Evolutionary conservation across 2,888 invertebrate species (phyloP).

Genomic region (Petrophora chlorosata): DNA sequence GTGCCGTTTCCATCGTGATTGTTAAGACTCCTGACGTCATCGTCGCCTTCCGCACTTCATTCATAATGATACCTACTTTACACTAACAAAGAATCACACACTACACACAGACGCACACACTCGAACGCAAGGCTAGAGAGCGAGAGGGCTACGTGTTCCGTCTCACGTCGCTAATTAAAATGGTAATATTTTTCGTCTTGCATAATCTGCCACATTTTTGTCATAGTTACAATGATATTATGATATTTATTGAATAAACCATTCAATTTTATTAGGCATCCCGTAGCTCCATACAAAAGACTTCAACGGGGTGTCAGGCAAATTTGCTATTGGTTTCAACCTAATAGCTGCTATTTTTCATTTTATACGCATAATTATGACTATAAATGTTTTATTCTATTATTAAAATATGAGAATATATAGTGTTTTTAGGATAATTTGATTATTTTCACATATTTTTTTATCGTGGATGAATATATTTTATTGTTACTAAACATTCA

Average conservation of each 20-base stretch:
- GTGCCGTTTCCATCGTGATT: slow-evolving; percentile 35
- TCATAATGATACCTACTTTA: slow-evolving; percentile 39
- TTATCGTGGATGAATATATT: no score
- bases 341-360: no score
- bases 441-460: no score
- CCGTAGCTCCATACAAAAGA: slow-evolving; percentile 38
- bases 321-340: slow-evolving; percentile 2
- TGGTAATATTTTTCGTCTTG: slow-evolving; percentile 14
- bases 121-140: slow-evolving; percentile 9
- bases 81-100: slow-evolving; percentile 19
- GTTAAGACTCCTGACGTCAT: slow-evolving; percentile 41
- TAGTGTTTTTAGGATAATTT: no score
- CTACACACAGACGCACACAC: slow-evolving; percentile 8
- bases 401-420: no score
- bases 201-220: slow-evolving; percentile 13
- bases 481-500: no score
- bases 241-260: slow-evolving; percentile 6
- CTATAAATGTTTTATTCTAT: no score
- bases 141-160: slow-evolving; percentile 10
- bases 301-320: slow-evolving; percentile 32
- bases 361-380: neutral
- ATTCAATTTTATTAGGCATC: neutral
- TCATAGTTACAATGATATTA: slow-evolving; percentile 5
- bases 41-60: slow-evolving; percentile 50
- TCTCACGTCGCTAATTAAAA: slow-evolving; percentile 21